These are phyloP conservation scores for Argyrosomus regius DNA, from an alignment of 2,797 vertebrate species.

Conservation along the genomic window DNA sequence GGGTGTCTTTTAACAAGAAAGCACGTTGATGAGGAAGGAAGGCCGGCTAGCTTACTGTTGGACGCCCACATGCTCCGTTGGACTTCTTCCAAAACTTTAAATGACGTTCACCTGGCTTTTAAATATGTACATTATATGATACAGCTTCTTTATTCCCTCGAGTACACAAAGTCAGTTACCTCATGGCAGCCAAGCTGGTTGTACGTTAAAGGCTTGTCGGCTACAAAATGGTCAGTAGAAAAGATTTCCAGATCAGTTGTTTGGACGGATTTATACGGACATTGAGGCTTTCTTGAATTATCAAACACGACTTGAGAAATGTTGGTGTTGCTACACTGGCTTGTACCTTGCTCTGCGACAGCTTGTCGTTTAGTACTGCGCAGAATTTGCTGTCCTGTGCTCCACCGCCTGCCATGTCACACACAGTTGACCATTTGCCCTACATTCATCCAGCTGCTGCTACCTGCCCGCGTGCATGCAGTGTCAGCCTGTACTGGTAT, in stretches of 20 bases:
- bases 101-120: not conserved
- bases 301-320: slow-evolving; percentile 38
- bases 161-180: slow-evolving; percentile 23
- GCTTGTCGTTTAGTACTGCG: slow-evolving; percentile 54
- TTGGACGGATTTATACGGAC: not conserved
- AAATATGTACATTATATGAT: not conserved
- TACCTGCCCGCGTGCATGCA: slow-evolving; percentile 41
- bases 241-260: not conserved
- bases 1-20: slow-evolving; percentile 65
- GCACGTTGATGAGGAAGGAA: slow-evolving; percentile 62
- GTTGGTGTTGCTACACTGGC: slow-evolving; percentile 37
- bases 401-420: slow-evolving; percentile 65
- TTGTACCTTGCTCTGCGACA: slow-evolving; percentile 56
- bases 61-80: slow-evolving; percentile 17
- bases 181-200: slow-evolving; percentile 34
- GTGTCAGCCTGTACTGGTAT: slow-evolving; percentile 42
- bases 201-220: not conserved
- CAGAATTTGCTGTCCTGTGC: slow-evolving; percentile 67
- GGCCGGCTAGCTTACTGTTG: slow-evolving; percentile 40
- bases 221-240: not conserved
- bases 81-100: not conserved
- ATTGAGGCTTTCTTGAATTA: slow-evolving; percentile 6
- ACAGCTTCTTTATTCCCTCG: not conserved
- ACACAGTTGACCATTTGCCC: slow-evolving; percentile 70
- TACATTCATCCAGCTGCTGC: slow-evolving; percentile 58